Conservation (phyloP, 2,797 vertebrate genomes). For the Microctenopoma lineatum region DNA sequence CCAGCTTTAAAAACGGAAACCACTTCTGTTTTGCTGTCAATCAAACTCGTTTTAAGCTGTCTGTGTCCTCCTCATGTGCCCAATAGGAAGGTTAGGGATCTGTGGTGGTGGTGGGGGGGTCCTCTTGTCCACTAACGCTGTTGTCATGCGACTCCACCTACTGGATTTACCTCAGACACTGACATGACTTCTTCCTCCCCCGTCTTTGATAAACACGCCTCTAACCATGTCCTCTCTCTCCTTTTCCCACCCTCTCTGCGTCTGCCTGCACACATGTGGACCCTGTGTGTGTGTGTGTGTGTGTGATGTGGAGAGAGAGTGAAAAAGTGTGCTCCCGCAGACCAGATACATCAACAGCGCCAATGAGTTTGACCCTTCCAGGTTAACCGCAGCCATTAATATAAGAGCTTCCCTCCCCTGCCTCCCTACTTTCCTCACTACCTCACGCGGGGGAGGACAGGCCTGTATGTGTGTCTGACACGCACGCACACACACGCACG, state of each 20-base stretch:
- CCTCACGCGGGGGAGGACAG: conserved; percentile 65
- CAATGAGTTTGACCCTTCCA: conserved; percentile 98
- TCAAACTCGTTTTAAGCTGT: too few species aligned
- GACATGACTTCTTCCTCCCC: conserved; percentile 5
- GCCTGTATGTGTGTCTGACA: conserved; percentile 51
- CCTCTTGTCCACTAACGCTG: not conserved
- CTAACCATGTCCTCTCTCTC: conserved; percentile 54
- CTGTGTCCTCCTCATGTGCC: too few species aligned
- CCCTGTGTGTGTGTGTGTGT: conserved; percentile 1
- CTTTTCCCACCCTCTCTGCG: conserved; percentile 15
- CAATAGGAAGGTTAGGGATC: too few species aligned
- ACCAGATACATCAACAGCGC: conserved; percentile 94
- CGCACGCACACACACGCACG: conserved; percentile 28
- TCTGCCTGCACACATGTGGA: conserved; percentile 78
- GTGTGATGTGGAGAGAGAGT: conserved; percentile 15
- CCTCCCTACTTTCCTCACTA: conserved; percentile 71
- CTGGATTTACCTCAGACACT: conserved; percentile 1
- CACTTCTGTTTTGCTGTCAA: too few species aligned
- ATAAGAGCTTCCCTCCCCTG: conserved; percentile 82
- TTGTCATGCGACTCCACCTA: not conserved
- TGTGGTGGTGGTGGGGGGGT: too few species aligned
- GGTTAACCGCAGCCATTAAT: conserved; percentile 96
- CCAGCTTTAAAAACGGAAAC: too few species aligned
- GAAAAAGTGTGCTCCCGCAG: conserved; percentile 81
- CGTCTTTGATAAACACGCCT: conserved; percentile 16